phyloP scores from a whole-genome alignment of 2,797 vertebrate genomes.

The Bradypodion ventrale region DNA sequence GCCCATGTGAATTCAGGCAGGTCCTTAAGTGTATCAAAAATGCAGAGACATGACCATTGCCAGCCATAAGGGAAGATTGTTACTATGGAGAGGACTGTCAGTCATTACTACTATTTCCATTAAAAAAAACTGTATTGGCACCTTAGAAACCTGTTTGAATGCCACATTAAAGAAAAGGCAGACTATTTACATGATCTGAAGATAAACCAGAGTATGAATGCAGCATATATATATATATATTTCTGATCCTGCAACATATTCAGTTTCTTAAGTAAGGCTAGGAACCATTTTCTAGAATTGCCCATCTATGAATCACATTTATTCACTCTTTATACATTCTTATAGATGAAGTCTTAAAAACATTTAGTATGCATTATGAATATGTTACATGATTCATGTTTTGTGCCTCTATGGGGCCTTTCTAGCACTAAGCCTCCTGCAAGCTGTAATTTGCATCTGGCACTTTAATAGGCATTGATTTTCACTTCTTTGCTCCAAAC shows the following conservation, averaged over 20 bases:
- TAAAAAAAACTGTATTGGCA: too few species aligned
- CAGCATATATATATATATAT: background rate
- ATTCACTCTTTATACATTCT: conserved; percentile 13
- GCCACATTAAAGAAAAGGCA: too few species aligned
- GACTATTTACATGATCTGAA: too few species aligned
- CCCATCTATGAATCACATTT: background rate
- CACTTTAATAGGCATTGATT: conserved; percentile 13
- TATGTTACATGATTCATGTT: background rate
- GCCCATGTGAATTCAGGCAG: background rate
- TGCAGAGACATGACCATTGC: background rate
- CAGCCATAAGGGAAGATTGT: background rate
- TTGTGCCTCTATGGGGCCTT: background rate
- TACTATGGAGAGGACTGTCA: background rate
- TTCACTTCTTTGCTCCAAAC: conserved; percentile 21
- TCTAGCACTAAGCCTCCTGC: conserved; percentile 5
- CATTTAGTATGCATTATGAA: background rate
- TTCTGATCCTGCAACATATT: background rate
- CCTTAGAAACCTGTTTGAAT: background rate
- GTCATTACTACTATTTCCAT: background rate
- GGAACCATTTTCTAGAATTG: background rate
- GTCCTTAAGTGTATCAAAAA: background rate
- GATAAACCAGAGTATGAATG: too few species aligned
- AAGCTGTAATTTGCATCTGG: conserved; percentile 38
- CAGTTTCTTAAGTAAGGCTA: background rate
- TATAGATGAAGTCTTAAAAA: conserved; percentile 25